These are phyloP conservation scores for Tipula confusa DNA, from an alignment of 2,888 invertebrate species.

Conservation along the genomic window DNA sequence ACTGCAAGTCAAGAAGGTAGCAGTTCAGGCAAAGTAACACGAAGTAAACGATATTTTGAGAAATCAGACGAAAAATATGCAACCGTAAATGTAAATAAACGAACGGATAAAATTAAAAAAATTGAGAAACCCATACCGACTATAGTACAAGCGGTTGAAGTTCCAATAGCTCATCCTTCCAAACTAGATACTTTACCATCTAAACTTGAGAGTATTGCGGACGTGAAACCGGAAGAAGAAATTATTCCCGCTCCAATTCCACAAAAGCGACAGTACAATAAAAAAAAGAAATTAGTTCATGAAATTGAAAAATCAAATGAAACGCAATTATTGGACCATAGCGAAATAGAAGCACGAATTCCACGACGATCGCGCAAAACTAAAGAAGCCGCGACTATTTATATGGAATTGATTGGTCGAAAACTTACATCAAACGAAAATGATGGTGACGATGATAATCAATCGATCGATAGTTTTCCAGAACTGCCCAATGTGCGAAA, in stretches of 20 bases:
- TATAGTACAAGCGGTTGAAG: conserved; percentile 38
- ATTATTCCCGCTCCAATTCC: background rate
- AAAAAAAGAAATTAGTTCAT: conserved; percentile 35
- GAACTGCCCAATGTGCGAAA: conserved; percentile 62
- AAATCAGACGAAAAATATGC: conserved; percentile 31
- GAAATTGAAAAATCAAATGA: conserved; percentile 28
- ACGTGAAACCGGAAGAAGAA: background rate
- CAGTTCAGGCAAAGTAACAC: conserved; percentile 26
- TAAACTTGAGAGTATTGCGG: background rate
- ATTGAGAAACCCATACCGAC: conserved; percentile 32
- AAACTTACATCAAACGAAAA: conserved; percentile 61
- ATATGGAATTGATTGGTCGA: conserved; percentile 68
- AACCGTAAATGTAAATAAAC: background rate
- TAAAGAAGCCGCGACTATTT: conserved; percentile 69
- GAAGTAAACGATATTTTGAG: conserved; percentile 13
- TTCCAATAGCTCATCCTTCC: conserved; percentile 40
- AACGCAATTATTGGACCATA: conserved; percentile 35
- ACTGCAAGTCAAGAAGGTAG: background rate
- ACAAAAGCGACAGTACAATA: background rate
- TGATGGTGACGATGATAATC: conserved; percentile 59
- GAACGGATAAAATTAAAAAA: background rate
- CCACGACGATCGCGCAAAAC: conserved; percentile 62
- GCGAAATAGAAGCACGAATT: conserved; percentile 37
- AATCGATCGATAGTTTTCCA: conserved; percentile 63
- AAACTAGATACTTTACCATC: conserved; percentile 42